phyloP scores from a whole-genome alignment of 2,797 vertebrate species.

The Macropodus opercularis region DNA sequence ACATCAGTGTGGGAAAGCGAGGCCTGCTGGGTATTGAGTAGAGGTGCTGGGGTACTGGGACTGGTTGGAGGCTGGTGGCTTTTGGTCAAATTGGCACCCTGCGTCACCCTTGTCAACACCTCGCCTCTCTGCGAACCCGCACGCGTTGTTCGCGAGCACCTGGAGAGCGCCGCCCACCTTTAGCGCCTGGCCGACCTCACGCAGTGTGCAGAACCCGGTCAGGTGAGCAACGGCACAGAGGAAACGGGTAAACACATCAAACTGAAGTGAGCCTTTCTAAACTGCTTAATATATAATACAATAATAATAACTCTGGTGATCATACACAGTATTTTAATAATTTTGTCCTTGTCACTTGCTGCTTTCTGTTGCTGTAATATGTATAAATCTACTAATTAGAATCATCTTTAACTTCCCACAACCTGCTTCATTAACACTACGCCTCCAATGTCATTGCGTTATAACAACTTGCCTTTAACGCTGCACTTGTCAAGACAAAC shows the following conservation, averaged over 20 bases:
- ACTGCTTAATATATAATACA: not conserved
- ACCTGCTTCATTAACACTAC: too few species aligned
- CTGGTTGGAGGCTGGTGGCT: slow-evolving; percentile 27
- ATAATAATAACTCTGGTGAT: not conserved
- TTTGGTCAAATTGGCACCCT: slow-evolving; percentile 68
- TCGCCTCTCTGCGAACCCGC: slow-evolving; percentile 25
- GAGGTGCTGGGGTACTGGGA: slow-evolving; percentile 42
- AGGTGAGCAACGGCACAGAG: slow-evolving; percentile 3
- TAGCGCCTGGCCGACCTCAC: slow-evolving; percentile 13
- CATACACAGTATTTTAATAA: not conserved
- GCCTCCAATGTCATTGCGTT: too few species aligned
- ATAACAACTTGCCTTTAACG: too few species aligned
- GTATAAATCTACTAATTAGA: not conserved
- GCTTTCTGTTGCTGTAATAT: not conserved
- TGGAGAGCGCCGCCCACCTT: slow-evolving; percentile 25
- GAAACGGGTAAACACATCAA: not conserved
- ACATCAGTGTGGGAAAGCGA: slow-evolving; percentile 26
- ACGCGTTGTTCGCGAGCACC: slow-evolving; percentile 22
- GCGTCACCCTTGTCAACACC: slow-evolving; percentile 72
- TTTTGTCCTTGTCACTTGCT: not conserved
- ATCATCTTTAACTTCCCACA: too few species aligned
- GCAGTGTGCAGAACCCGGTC: slow-evolving; percentile 10
- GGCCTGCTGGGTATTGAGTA: slow-evolving; percentile 57
- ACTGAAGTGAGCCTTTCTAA: slow-evolving; percentile 1
- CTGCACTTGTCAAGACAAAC: not conserved